A percentile compares a stretch with the other conserved stretches of the same genome.
phyloP scores from a whole-genome alignment of 2,113 vertebrate species.

The Siniperca chuatsi region DNA sequence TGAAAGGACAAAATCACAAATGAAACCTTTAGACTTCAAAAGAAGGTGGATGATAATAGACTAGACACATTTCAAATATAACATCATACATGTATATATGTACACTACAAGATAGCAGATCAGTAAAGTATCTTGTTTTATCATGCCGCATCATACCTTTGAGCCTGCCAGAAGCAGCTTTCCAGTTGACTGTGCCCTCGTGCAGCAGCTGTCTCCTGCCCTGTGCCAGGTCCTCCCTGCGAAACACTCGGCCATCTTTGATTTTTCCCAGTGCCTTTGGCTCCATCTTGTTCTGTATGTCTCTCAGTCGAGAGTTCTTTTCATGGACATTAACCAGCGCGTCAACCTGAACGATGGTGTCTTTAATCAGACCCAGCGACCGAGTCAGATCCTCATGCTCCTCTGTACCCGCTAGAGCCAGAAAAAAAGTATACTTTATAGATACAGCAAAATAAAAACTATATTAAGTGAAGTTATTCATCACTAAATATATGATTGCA shows the following conservation, averaged over 20 bases:
- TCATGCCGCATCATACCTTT: conserved; percentile 86
- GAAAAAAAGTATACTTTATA: not conserved
- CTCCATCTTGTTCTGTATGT: conserved; percentile 91
- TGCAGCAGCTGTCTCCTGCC: conserved; percentile 84
- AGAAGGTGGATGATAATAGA: not conserved
- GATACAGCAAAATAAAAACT: not conserved
- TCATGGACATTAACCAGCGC: conserved; percentile 88
- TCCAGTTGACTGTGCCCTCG: conserved; percentile 93
- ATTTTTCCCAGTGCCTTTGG: conserved; percentile 89
- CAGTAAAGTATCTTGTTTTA: not conserved
- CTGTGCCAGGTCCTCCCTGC: conserved; percentile 89
- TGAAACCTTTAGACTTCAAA: not conserved
- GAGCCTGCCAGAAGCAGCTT: conserved; percentile 91
- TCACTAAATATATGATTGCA: not conserved
- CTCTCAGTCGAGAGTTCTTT: conserved; percentile 89
- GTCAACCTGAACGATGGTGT: conserved; percentile 91
- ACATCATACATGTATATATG: not conserved
- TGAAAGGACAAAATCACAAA: conserved; percentile 59
- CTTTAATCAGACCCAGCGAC: conserved; percentile 90
- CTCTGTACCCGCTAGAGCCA: conserved; percentile 84
- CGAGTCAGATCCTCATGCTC: conserved; percentile 89
- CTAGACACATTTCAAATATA: not conserved
- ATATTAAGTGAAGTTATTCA: not conserved
- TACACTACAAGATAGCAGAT: not conserved
- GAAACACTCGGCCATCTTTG: conserved; percentile 91